phyloP scores from a whole-genome alignment of 2,113 vertebrate genomes.

The Cololabis saira region DNA sequence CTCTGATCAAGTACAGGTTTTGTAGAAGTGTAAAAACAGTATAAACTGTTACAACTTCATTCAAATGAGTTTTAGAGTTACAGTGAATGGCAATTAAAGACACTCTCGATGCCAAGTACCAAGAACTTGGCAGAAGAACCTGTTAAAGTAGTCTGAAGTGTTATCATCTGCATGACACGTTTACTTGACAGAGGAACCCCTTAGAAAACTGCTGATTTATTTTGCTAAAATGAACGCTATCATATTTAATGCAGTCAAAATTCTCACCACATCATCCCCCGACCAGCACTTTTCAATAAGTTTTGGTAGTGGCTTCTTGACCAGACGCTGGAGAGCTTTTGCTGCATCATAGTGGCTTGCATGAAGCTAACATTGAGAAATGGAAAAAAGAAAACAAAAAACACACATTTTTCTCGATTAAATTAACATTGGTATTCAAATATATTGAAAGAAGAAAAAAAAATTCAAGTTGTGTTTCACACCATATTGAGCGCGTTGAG shows the following conservation, averaged over 20 bases:
- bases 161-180: too few relatives aligned
- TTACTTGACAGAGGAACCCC: too few relatives aligned
- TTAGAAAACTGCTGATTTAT: too few relatives aligned
- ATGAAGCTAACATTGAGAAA: conserved; percentile 85
- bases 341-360: conserved; percentile 96
- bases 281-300: conserved; percentile 99
- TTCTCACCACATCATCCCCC: conserved; percentile 96
- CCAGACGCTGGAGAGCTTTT: conserved; percentile 96
- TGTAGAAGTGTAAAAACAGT: too few relatives aligned
- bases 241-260: neutral
- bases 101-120: too few relatives aligned
- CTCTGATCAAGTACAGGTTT: too few relatives aligned
- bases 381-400: conserved; percentile 31
- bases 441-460: neutral
- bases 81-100: too few relatives aligned
- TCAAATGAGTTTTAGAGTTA: too few relatives aligned
- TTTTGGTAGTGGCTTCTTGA: conserved; percentile 98
- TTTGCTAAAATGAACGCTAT: too few relatives aligned
- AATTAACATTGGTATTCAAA: neutral
- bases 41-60: too few relatives aligned
- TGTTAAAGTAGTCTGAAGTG: too few relatives aligned
- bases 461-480: conserved; percentile 46
- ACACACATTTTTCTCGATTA: neutral
- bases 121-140: too few relatives aligned
- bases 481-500: conserved; percentile 98